Evolutionary conservation across 92 coral and sea anemone genomes (phyloP).

Genomic region (Epizoanthus scotinus): DNA sequence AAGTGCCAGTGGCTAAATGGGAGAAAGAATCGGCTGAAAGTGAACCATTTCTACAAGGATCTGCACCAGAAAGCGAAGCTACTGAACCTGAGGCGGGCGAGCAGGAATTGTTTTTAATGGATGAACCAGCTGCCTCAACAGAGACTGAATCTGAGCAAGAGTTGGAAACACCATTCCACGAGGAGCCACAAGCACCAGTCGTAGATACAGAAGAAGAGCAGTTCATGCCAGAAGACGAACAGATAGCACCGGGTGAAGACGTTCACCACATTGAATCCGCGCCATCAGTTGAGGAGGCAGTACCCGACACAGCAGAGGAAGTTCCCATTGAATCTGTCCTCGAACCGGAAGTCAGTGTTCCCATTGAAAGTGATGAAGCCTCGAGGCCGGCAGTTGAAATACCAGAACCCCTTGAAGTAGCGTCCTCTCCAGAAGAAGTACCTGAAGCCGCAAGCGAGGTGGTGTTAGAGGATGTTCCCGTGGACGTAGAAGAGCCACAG

Average conservation of each 20-base stretch:
- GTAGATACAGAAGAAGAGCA: background rate
- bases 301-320: conserved; percentile 25
- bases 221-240: conserved; percentile 33
- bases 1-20: conserved; percentile 4
- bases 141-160: background rate
- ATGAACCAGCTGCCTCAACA: background rate
- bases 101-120: background rate
- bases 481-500: background rate
- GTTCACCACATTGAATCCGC: conserved; percentile 22
- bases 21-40: conserved; percentile 30
- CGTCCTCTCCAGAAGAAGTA: conserved; percentile 10
- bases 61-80: conserved; percentile 12
- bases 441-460: conserved; percentile 11
- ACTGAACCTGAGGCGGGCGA: background rate
- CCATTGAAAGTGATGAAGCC: conserved; percentile 26
- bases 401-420: conserved; percentile 27
- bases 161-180: background rate
- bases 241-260: conserved; percentile 11
- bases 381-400: conserved; percentile 33
- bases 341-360: conserved; percentile 20
- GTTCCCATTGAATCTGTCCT: conserved; percentile 36
- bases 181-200: conserved; percentile 2
- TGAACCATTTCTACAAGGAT: conserved; percentile 3
- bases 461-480: background rate
- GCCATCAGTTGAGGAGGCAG: conserved; percentile 25